Evolutionary conservation across 2,113 vertebrate genomes (phyloP), one percentile per base, ranked within the genome.

Genomic region (Corvus cornix): DNA sequence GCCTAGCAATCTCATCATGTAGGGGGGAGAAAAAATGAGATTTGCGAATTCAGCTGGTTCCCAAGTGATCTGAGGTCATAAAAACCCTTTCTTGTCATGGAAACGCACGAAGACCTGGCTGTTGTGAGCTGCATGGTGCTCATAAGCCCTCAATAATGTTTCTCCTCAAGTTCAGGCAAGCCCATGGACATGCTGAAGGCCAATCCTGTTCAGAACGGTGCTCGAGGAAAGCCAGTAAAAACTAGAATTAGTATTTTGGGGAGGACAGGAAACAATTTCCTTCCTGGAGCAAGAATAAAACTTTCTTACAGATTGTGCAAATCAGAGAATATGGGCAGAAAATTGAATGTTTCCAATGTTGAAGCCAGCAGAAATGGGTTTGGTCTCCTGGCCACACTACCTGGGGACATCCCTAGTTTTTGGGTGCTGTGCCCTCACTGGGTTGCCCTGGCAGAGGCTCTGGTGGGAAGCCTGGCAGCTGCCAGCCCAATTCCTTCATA

Each of bases 371-470:
- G 66, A n/a, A 19, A 56, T 5, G 58, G 33, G 27, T 63, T 91
- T 84, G 14, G 9, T 92, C 55, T 53, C 59, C 68, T 15, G 26
- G 26, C 12, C 23, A n/a, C 15, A 4, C 5, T 28, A 13, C 12
- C 17, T 49, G 55, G 60, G 68, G 46, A 74, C 58, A 78, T 10
- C 28, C 24, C 49, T 21, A 52, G 20, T 2, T 48, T 66, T 51
- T 2, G 4, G 49, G 63, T 33, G 63, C 62, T 2, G 1, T 48
- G 11, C 2, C 48, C 39, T 67, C 0, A 0, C n/a, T 28, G 59
- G 53, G 39, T 58, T 72, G 64, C 46, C 74, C n/a, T 24, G 1
- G 2, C 8, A 16, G 41, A 70, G 22, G 43, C 28, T 91, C 51
- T 74, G 78, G 9, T 4, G 6, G 33, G 60, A 62, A 68, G 14